A percentile compares a stretch with the other conserved stretches of the same genome.
These are phyloP conservation scores for Machaerirhynchus nigripectus DNA, from an alignment of 2,113 vertebrate genomes.

Conservation along the genomic window DNA sequence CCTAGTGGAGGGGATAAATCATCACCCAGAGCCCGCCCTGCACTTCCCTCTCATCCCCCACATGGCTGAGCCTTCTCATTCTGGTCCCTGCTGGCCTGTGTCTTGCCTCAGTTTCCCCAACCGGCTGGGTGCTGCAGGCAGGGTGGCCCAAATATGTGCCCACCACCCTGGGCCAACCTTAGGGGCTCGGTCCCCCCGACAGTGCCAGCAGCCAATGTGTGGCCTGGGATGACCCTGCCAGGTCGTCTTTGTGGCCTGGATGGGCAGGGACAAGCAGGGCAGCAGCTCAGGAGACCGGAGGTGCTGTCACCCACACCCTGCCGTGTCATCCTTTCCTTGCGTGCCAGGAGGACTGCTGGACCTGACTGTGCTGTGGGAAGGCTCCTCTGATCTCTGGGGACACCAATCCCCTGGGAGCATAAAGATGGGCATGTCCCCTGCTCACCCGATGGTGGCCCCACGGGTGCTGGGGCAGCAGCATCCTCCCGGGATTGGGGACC, in stretches of 20 bases:
- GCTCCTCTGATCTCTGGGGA: neutral
- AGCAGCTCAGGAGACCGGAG: neutral
- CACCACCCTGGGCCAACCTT: neutral
- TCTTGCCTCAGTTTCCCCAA: constrained; percentile 3
- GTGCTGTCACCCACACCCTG: neutral
- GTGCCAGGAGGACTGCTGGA: neutral
- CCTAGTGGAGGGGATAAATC: constrained; percentile 56
- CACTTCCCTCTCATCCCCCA: neutral
- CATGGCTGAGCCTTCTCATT: neutral
- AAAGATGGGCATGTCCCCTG: neutral
- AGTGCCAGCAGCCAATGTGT: fast-evolving
- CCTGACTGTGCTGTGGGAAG: neutral
- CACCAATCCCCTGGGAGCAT: neutral
- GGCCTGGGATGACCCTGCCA: constrained; percentile 3
- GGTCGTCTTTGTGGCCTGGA: neutral
- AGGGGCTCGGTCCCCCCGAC: neutral
- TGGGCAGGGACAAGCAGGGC: neutral
- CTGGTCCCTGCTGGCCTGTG: neutral
- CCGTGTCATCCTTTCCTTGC: neutral
- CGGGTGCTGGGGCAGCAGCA: neutral
- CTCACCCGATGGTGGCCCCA: neutral
- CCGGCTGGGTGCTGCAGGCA: neutral
- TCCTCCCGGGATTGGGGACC: fast-evolving
- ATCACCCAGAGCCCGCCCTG: neutral
- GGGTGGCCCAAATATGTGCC: neutral